phyloP scores from a whole-genome alignment of 2,888 invertebrate species.

The Pyrochroa serraticornis region DNA sequence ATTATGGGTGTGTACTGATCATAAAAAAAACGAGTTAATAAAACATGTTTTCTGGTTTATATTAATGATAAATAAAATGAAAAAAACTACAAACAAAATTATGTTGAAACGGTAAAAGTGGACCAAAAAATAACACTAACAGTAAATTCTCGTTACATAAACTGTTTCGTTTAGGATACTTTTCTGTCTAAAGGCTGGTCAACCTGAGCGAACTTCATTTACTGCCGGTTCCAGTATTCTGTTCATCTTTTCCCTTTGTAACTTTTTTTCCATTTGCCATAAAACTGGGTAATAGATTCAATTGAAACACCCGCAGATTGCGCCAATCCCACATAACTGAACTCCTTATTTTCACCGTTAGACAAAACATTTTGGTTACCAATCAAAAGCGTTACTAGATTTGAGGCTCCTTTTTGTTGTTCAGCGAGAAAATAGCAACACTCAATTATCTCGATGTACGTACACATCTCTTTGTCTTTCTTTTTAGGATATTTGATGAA shows the following conservation, averaged over 20 bases:
- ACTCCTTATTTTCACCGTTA: slow-evolving; percentile 64
- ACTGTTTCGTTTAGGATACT: not conserved
- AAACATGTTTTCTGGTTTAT: not conserved
- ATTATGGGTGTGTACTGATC: too few species aligned
- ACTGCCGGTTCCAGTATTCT: slow-evolving; percentile 1
- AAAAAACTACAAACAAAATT: not conserved
- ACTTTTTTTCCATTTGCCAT: slow-evolving; percentile 82
- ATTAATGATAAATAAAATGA: not conserved
- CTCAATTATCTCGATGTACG: slow-evolving; percentile 81
- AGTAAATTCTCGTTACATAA: not conserved
- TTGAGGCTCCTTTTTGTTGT: slow-evolving; percentile 62
- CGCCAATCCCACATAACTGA: slow-evolving; percentile 79
- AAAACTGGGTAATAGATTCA: slow-evolving; percentile 82
- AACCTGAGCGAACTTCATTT: not conserved
- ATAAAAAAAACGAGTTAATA: too few species aligned
- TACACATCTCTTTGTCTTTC: slow-evolving; percentile 74
- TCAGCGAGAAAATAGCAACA: slow-evolving; percentile 79
- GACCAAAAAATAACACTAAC: too few species aligned
- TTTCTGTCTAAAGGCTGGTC: not conserved
- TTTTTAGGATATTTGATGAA: slow-evolving; percentile 78
- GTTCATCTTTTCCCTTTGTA: slow-evolving; percentile 70
- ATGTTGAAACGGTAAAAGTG: not conserved
- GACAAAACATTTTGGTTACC: slow-evolving; percentile 60
- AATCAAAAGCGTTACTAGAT: slow-evolving; percentile 79
- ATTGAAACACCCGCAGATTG: slow-evolving; percentile 81